These are phyloP conservation scores for Lateolabrax maculatus DNA, from an alignment of 2,797 vertebrate species.

Conservation along the genomic window DNA sequence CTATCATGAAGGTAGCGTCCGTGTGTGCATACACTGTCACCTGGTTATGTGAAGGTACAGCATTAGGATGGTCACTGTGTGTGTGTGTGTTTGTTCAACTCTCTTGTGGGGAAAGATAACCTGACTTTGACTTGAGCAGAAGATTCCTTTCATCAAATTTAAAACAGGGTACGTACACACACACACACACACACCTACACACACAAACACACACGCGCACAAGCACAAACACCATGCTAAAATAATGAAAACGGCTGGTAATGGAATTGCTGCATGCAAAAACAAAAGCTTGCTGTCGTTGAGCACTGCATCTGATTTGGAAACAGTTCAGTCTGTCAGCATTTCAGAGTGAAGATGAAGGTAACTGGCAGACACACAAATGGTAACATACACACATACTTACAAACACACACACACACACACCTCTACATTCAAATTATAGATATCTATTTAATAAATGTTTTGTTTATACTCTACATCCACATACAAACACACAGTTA, in stretches of 20 bases:
- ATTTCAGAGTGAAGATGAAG: conserved; percentile 72
- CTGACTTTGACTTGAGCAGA: conserved; percentile 82
- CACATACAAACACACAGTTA: neutral
- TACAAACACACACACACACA: conserved; percentile 4
- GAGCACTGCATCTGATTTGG: conserved; percentile 78
- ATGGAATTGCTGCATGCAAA: conserved; percentile 87
- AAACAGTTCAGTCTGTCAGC: conserved; percentile 81
- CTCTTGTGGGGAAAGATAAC: conserved; percentile 70
- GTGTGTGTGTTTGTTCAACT: conserved; percentile 27
- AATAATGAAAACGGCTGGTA: conserved; percentile 86
- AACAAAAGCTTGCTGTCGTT: conserved; percentile 76
- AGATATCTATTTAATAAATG: conserved; percentile 17
- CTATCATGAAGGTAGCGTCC: conserved; percentile 3
- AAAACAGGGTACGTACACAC: conserved; percentile 68
- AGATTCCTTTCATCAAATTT: conserved; percentile 84
- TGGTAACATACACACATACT: conserved; percentile 23
- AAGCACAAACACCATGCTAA: conserved; percentile 69
- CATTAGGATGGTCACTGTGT: conserved; percentile 29
- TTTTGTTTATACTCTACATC: conserved; percentile 21
- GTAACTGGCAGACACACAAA: conserved; percentile 63
- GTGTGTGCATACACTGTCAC: conserved; percentile 20
- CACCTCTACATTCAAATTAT: neutral
- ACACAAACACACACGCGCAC: conserved; percentile 32
- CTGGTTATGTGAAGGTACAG: conserved; percentile 17
- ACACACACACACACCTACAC: conserved; percentile 32